These are phyloP conservation scores for Egretta garzetta DNA, from an alignment of 2,113 vertebrate species.

Conservation along the genomic window DNA sequence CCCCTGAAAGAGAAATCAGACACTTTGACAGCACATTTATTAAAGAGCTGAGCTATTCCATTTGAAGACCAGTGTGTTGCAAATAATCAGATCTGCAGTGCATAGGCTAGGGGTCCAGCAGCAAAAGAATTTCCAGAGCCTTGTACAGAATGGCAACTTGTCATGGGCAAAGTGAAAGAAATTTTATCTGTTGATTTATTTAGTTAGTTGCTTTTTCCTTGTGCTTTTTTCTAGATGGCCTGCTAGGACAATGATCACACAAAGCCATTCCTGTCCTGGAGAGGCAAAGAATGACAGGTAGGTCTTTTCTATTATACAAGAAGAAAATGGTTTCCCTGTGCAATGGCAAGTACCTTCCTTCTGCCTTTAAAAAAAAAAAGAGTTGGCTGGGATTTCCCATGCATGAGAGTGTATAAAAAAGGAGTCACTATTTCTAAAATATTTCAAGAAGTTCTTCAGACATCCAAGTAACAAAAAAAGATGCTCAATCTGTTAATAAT, in stretches of 20 bases:
- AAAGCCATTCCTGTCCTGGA: not conserved
- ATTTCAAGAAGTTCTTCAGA: constrained; percentile 38
- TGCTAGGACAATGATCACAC: not conserved
- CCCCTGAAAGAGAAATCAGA: not conserved
- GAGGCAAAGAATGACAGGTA: not conserved
- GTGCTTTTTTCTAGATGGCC: not conserved
- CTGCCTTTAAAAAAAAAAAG: not conserved
- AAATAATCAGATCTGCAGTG: not conserved
- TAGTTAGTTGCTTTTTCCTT: not conserved
- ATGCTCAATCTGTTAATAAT: constrained; percentile 56
- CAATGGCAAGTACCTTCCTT: not conserved
- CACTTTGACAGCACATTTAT: not conserved
- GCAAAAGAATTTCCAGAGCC: not conserved
- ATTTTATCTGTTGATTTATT: not conserved
- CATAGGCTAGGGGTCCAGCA: not conserved
- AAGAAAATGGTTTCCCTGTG: not conserved
- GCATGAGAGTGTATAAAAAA: not conserved
- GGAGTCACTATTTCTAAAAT: not conserved
- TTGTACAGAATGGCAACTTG: not conserved
- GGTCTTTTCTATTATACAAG: not conserved
- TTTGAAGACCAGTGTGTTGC: not conserved
- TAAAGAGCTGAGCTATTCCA: not conserved
- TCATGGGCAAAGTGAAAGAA: not conserved
- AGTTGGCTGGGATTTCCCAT: not conserved
- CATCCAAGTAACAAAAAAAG: constrained; percentile 56